Evolutionary conservation across 92 coral and sea anemone species (phyloP), one percentile per base, ranked within the genome.

Genomic region (Porites rus): DNA sequence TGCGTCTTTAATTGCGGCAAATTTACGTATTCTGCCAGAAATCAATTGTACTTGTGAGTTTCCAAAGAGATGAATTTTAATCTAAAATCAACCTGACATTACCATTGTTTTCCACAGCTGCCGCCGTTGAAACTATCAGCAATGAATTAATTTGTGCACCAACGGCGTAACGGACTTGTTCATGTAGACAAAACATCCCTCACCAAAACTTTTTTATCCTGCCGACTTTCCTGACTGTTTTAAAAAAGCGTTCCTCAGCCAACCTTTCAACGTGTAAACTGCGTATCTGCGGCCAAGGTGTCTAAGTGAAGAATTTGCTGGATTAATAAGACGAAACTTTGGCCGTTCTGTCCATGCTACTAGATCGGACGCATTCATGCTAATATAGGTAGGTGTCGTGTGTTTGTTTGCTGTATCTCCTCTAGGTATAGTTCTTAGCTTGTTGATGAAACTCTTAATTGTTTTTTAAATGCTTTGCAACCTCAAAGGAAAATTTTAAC

Each of bases 51-150:
- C 18, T 6, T 6, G 17, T n/a, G 51, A 25, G 66, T 69, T 69
- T 58, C 76, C 46, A 69, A 56, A 74, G 76, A 76, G 60, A 10
- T 58, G 65, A 70, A 81, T 81, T 71, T 69, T 4, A 54, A 81
- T 81, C 46, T 16, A 70, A 60, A 24, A 53, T 6, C 22, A 18
- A n/a, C 8, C 69, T 81, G 86, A 56, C 86, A 58, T 72, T 43
- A 69, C 86, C n/a, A 17, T 81, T 81, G 77, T 81, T 70, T 2
- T 18, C 7, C 51, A 50, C 86, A 81, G 86, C 77, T 81, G 86
- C 46, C 67, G 86, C 86, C 86, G 56, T 2, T 9, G 69, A 52
- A 77, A n/a, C 20, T 68, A 52, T 68, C 68, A 31, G n/a, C 20
- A 18, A n/a, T 60, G 58, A 74, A 56, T 52, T 59, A 77, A 69